phyloP scores from a whole-genome alignment of 1,140 invertebrate genomes.

The Leptinotarsa texana region DNA sequence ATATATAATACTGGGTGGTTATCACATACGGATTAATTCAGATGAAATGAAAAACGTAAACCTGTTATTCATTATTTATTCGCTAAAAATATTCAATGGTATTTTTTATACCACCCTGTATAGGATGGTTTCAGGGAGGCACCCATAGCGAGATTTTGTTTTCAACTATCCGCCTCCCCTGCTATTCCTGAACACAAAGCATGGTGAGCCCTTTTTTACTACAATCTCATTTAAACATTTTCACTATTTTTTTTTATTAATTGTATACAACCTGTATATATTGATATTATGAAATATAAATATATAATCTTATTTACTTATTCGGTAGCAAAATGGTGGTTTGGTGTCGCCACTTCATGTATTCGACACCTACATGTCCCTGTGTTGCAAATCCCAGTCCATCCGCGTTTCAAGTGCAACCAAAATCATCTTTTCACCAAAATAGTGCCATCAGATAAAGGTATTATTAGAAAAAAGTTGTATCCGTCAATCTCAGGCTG shows the following conservation, averaged over 20 bases:
- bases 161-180: neutral
- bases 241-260: slow-evolving; percentile 35
- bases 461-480: too few relatives aligned
- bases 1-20: neutral
- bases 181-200: neutral
- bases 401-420: slow-evolving; percentile 10
- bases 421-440: too few relatives aligned
- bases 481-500: too few relatives aligned
- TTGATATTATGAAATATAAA: slow-evolving; percentile 53
- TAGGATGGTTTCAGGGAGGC: neutral
- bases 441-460: too few relatives aligned
- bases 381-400: slow-evolving; percentile 46
- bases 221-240: neutral
- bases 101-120: slow-evolving; percentile 15
- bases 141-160: neutral
- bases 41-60: too few relatives aligned
- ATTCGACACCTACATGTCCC: slow-evolving; percentile 51
- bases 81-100: too few relatives aligned
- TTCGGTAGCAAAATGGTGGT: slow-evolving; percentile 52
- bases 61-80: too few relatives aligned
- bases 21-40: neutral
- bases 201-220: neutral
- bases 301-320: slow-evolving; percentile 54
- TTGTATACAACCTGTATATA: slow-evolving; percentile 57
- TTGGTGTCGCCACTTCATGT: slow-evolving; percentile 51